These are phyloP conservation scores for Latrodectus elegans DNA, from an alignment of 2,888 invertebrate species.

Conservation along the genomic window DNA sequence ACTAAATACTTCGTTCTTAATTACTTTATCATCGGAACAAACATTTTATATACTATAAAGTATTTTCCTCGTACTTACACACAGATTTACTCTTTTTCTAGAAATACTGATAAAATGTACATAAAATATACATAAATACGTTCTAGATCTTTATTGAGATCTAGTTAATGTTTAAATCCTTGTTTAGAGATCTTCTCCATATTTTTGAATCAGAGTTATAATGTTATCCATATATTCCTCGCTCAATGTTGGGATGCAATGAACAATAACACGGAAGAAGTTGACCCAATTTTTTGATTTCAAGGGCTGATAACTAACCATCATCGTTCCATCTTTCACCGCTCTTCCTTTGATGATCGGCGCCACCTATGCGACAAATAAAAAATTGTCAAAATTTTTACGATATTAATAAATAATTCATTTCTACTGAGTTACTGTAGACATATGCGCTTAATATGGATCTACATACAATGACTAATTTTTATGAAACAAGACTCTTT, in stretches of 20 bases:
- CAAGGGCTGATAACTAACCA: conserved; percentile 87
- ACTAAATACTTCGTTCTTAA: background rate
- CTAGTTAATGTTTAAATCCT: background rate
- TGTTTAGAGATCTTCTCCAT: conserved; percentile 76
- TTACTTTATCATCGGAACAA: conserved; percentile 6
- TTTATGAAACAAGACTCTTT: too few species aligned
- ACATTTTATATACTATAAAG: conserved; percentile 9
- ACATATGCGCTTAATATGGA: too few species aligned
- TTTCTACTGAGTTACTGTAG: too few species aligned
- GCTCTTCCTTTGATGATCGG: conserved; percentile 84
- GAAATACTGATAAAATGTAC: conserved; percentile 25
- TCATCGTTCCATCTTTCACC: conserved; percentile 80
- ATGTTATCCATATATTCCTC: conserved; percentile 80
- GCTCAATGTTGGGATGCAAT: conserved; percentile 82
- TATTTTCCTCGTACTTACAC: conserved; percentile 2
- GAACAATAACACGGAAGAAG: conserved; percentile 85
- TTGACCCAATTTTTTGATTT: conserved; percentile 80
- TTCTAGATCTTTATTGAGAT: background rate
- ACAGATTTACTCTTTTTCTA: conserved; percentile 11
- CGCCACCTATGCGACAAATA: conserved; percentile 78
- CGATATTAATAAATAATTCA: too few species aligned
- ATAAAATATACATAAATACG: background rate
- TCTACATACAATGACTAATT: too few species aligned
- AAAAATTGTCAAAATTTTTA: background rate
- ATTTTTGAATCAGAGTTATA: conserved; percentile 80